Evolutionary conservation across 2,888 invertebrate genomes (phyloP).

Genomic region (Bibio marci): DNA sequence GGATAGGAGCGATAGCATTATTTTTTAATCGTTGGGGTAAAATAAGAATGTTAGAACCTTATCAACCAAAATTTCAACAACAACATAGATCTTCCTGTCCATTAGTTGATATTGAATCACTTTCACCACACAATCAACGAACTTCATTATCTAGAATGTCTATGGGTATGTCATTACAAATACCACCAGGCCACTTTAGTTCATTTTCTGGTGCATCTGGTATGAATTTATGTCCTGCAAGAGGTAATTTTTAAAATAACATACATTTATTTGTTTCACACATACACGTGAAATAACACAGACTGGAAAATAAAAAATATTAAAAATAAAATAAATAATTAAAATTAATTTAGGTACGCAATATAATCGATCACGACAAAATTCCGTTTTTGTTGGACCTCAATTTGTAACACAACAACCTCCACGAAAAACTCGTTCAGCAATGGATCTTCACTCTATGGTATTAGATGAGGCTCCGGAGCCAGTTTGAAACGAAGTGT

Average conservation of each 20-base stretch:
- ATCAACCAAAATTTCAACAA: conserved; percentile 79
- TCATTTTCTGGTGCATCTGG: conserved; percentile 19
- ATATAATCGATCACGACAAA: conserved; percentile 44
- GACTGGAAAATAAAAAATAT: too few species aligned
- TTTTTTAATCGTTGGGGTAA: conserved; percentile 93
- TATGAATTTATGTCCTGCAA: conserved; percentile 14
- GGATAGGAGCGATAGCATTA: conserved; percentile 77
- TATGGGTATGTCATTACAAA: conserved; percentile 27
- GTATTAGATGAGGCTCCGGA: conserved; percentile 31
- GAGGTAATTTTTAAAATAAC: conserved; percentile 24
- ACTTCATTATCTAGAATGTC: conserved; percentile 28
- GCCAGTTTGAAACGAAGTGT: conserved; percentile 2
- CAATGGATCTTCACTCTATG: conserved; percentile 66
- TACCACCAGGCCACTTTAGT: conserved; percentile 26
- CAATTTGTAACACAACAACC: conserved; percentile 49
- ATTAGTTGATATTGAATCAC: conserved; percentile 34
- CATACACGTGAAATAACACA: too few species aligned
- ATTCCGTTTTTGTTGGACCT: conserved; percentile 71
- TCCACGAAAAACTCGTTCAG: conserved; percentile 63
- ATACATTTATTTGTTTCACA: too few species aligned
- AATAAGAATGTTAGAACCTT: conserved; percentile 81
- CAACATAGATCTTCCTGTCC: conserved; percentile 66
- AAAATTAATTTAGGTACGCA: neutral
- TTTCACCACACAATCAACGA: conserved; percentile 20
- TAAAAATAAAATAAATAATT: too few species aligned